Evolutionary conservation across 2,113 vertebrate genomes (phyloP), one percentile per base, ranked within the genome.

Genomic region (Cisticola juncidis): DNA sequence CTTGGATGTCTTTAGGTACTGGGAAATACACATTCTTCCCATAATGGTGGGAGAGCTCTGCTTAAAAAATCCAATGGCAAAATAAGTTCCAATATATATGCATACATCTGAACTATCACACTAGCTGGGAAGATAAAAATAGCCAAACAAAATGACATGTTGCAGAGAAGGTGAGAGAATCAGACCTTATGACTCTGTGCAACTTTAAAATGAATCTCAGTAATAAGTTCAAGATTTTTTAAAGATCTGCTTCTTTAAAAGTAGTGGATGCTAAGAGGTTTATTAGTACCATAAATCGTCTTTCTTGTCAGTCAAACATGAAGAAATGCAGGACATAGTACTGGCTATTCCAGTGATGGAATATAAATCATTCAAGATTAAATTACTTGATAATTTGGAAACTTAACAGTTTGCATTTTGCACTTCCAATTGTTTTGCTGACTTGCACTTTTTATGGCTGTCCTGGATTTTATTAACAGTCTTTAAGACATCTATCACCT

Each of bases 331-430:
- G 92, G 90, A 87, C 89, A 72, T 94, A 96, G 93, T 95, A 71
- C 96, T 90, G 97, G 97, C 97, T 97, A 65, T 97, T 92, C 79
- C 88, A 83, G 88, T 95, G 97, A 97, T 81, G 93, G 97, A 92
- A 92, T 97, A 97, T 98, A 98, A 98, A 98, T 98, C 97, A 98
- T 97, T 78, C 92, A 91, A 97, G 97, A 98, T 98, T 97, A 98
- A 98, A 98, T 98, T 97, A 98, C 97, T 95, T 97, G 98, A 98
- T 98, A 98, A 98, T 98, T 98, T 98, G 97, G 98, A 97, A 98
- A 98, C 97, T 98, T 98, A 98, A 96, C 97, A 97, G 97, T 98
- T 98, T 98, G 97, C 98, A 96, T 98, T 98, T 98, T 97, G 96
- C 90, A 91, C 98, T 98, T 98, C 94, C 96, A 94, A 90, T 98